phyloP scores from a whole-genome alignment of 1,140 invertebrate species.

The Philotrypesis tridentata region DNA sequence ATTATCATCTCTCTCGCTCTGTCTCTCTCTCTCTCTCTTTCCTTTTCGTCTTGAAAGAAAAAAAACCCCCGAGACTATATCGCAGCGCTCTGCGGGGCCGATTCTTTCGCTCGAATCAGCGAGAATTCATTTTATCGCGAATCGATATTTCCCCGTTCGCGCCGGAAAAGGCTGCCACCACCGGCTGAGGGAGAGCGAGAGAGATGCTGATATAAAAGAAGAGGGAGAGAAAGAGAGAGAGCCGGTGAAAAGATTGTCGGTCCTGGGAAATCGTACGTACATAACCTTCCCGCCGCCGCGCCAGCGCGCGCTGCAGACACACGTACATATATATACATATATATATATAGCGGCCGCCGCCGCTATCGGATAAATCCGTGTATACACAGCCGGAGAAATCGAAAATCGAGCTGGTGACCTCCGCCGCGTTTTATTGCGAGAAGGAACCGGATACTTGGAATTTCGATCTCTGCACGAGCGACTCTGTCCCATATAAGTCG shows the following conservation, averaged over 20 bases:
- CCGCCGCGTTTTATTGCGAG: constrained; percentile 26
- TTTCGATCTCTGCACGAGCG: background rate
- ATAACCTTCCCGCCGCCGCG: background rate
- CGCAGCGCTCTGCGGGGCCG: background rate
- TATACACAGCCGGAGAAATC: constrained; percentile 21
- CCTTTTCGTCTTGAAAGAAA: background rate
- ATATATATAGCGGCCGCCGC: background rate
- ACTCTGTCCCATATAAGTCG: background rate
- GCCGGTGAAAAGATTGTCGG: constrained; percentile 28
- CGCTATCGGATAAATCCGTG: background rate
- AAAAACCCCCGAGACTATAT: background rate
- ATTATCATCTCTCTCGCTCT: background rate
- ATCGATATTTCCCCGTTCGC: constrained; percentile 58
- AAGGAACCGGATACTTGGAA: constrained; percentile 22
- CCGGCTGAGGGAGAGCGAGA: background rate
- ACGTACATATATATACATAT: background rate
- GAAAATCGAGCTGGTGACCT: constrained; percentile 18
- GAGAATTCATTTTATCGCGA: constrained; percentile 62
- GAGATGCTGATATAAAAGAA: constrained; percentile 21
- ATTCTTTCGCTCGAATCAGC: constrained; percentile 40
- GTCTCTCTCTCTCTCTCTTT: background rate
- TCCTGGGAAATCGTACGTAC: constrained; percentile 14
- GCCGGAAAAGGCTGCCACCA: constrained; percentile 24
- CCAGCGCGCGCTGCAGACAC: background rate
- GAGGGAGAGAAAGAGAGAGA: background rate